Evolutionary conservation across 2,797 vertebrate species (phyloP), one percentile per base, ranked within the genome.

Genomic region (Sebastes taczanowskii): DNA sequence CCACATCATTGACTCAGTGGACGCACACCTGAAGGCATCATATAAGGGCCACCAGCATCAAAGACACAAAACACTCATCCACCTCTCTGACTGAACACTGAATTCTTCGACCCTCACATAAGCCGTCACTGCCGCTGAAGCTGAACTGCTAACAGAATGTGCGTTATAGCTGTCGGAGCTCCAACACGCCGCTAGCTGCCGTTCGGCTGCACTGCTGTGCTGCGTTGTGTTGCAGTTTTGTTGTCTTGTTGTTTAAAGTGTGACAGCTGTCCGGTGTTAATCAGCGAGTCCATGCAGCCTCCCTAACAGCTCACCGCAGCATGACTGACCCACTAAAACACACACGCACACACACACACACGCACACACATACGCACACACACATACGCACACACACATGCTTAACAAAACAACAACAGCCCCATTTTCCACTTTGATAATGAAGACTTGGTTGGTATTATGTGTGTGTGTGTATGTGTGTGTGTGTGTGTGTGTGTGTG

Each of bases 181-280:
- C 13, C n/a, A 10, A 30, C 71, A 22, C 58, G 5, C 53, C 29
- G n/a, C 46, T 64, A 46, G 22, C 74, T 11, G 81, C 67, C 27
- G 14, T 8, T 75, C 62, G 11, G 67, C 68, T 35, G 16, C 18
- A 46, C 71, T 1, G 38, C 62, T 30, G 22, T 3, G 64, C 75
- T 30, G 81, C 80, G 49, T 56, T 81, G 79, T 78, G 74, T 74
- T 71, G 49, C 77, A 78, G 46, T 87, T 88, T 83, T 78, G 84
- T 86, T 83, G 84, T 88, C 77, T 81, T 86, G 89, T 91, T 92
- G 87, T 92, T 88, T 89, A 83, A 86, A 90, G 89, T 89, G 88
- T 86, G 89, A 93, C 91, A 92, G 91, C 91, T 93, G 91, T 89
- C 90, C 82, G 59, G 83, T 89, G 93, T 91, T 92, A 92, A 90